These are phyloP conservation scores for Caenorhabditis sp. DNA, from an alignment of 2,888 invertebrate species.

Conservation along the genomic window DNA sequence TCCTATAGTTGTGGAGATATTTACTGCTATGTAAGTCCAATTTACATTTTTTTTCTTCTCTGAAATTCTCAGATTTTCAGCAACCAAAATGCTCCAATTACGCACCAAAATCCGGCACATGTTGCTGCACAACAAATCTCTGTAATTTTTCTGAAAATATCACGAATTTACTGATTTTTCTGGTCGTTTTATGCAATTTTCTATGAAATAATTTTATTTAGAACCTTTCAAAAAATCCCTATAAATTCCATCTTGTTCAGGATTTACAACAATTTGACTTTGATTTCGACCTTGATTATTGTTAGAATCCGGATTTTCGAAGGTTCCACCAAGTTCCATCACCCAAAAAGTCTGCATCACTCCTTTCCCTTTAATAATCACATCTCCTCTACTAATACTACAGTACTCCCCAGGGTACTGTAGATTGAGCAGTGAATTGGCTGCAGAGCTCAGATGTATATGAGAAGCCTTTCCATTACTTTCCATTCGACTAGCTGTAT, in stretches of 20 bases:
- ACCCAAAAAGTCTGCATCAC: slow-evolving; percentile 25
- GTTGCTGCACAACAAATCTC: no score
- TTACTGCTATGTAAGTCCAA: no score
- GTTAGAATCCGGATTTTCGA: neutral
- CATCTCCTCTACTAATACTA: slow-evolving; percentile 59
- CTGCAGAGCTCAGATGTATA: slow-evolving; percentile 57
- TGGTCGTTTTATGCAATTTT: no score
- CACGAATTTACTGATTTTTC: no score
- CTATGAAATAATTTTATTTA: no score
- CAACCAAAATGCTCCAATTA: no score
- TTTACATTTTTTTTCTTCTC: no score
- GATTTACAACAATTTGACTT: neutral
- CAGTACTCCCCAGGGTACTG: slow-evolving; percentile 52
- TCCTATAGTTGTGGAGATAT: no score
- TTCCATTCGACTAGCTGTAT: slow-evolving; percentile 65
- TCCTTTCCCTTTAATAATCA: slow-evolving; percentile 51
- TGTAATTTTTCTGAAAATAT: no score
- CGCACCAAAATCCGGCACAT: no score
- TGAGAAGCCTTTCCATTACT: slow-evolving; percentile 55
- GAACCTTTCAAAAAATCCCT: no score
- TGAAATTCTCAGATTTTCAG: no score
- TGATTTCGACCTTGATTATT: neutral
- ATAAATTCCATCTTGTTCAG: neutral
- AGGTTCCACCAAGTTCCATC: neutral
- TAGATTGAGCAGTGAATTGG: slow-evolving; percentile 44